phyloP scores from a whole-genome alignment of 2,888 invertebrate species.

The Creontiades dilutus region DNA sequence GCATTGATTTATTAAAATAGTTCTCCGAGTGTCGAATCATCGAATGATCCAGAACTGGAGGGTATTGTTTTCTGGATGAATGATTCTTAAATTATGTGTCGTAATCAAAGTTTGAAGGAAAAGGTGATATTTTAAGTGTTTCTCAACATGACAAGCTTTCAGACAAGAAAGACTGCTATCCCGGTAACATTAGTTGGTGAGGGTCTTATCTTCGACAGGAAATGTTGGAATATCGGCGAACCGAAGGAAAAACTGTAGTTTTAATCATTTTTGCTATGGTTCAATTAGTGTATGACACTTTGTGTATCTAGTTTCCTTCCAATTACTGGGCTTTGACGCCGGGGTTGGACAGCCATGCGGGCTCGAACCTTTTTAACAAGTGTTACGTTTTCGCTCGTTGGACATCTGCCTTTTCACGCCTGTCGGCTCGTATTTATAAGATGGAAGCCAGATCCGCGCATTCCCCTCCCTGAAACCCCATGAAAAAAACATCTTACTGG shows the following conservation, averaged over 20 bases:
- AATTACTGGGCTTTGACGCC: neutral
- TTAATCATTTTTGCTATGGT: neutral
- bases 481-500: neutral
- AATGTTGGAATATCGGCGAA: no score
- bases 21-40: no score
- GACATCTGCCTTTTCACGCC: conserved; percentile 10
- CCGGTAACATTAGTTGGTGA: no score
- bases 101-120: no score
- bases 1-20: no score
- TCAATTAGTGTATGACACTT: neutral
- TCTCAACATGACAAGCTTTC: no score
- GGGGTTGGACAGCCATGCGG: neutral
- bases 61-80: no score
- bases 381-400: neutral
- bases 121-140: no score
- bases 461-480: neutral
- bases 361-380: neutral
- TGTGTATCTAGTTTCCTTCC: neutral
- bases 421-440: neutral
- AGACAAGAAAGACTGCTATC: no score
- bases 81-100: no score
- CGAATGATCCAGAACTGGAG: no score
- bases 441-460: neutral
- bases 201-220: no score
- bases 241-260: neutral